phyloP scores from a whole-genome alignment of 2,888 invertebrate species.

The Ectropis crepuscularia region DNA sequence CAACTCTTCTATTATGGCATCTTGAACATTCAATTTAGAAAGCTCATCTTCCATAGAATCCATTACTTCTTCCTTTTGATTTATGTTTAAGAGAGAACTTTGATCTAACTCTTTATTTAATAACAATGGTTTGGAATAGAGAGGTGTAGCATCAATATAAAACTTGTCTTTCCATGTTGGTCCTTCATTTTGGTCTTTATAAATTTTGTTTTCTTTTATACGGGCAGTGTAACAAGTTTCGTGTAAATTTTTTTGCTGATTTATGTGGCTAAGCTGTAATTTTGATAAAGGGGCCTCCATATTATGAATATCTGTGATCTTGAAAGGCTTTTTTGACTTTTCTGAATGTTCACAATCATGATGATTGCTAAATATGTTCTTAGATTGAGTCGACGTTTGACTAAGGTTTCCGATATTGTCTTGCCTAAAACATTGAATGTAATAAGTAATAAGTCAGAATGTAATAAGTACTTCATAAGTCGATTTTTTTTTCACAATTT shows the following conservation, averaged over 20 bases:
- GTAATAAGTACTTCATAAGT: no score
- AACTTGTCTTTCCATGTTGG: neutral
- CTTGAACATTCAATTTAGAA: conserved; percentile 7
- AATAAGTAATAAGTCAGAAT: no score
- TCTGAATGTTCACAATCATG: conserved; percentile 10
- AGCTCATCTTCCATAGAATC: conserved; percentile 4
- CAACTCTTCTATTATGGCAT: conserved; percentile 9
- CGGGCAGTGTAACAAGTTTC: neutral
- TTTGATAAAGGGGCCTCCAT: conserved; percentile 51
- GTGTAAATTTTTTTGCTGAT: conserved; percentile 12
- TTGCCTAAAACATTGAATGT: conserved; percentile 41
- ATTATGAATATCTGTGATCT: conserved; percentile 65
- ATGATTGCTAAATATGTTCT: conserved; percentile 13
- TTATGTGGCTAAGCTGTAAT: conserved; percentile 37
- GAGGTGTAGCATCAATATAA: neutral
- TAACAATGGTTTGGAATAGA: neutral
- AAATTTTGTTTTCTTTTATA: neutral
- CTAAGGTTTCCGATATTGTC: conserved; percentile 21
- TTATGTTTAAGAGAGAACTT: neutral
- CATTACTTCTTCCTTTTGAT: conserved; percentile 2
- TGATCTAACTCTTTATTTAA: conserved; percentile 1
- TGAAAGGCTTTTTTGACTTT: conserved; percentile 62
- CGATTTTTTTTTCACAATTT: no score
- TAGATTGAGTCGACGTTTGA: conserved; percentile 20
- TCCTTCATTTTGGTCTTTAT: conserved; percentile 2